Conservation (phyloP, 2,888 invertebrate species). For the Aporophyla lueneburgensis region DNA sequence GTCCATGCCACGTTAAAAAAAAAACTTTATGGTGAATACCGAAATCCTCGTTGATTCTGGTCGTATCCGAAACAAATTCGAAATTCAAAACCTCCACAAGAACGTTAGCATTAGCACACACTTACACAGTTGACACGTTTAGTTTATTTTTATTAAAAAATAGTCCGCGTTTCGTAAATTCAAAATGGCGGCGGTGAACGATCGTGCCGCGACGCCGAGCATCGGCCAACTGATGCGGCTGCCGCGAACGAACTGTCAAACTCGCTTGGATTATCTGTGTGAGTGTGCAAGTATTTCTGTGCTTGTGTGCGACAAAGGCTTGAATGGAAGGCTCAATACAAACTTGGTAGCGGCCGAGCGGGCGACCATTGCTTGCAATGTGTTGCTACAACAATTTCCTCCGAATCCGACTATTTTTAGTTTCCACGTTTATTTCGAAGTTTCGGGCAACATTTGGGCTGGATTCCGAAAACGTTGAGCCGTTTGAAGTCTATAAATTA, state of each 20-base stretch:
- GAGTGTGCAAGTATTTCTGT: slow-evolving; percentile 63
- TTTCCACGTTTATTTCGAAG: slow-evolving; percentile 47
- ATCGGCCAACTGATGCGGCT: slow-evolving; percentile 87
- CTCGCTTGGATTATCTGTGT: slow-evolving; percentile 82
- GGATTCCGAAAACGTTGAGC: slow-evolving; percentile 39
- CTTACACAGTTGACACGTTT: slow-evolving; percentile 83
- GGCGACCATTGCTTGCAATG: slow-evolving; percentile 62
- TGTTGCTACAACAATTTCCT: slow-evolving; percentile 58
- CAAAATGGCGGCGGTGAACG: slow-evolving; percentile 83
- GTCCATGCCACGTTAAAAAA: slow-evolving; percentile 76
- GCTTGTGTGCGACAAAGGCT: slow-evolving; percentile 77
- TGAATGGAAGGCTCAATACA: slow-evolving; percentile 79
- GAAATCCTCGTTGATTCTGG: slow-evolving; percentile 74
- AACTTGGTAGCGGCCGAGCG: slow-evolving; percentile 66
- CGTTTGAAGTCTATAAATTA: slow-evolving; percentile 60
- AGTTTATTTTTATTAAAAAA: slow-evolving; percentile 82
- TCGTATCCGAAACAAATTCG: slow-evolving; percentile 53
- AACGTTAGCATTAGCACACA: slow-evolving; percentile 73
- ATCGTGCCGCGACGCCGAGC: slow-evolving; percentile 87
- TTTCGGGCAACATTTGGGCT: slow-evolving; percentile 51
- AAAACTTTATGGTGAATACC: slow-evolving; percentile 77
- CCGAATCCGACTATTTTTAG: slow-evolving; percentile 54
- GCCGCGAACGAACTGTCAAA: slow-evolving; percentile 87
- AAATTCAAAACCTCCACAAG: slow-evolving; percentile 69
- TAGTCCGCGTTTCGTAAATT: slow-evolving; percentile 80